phyloP scores from a whole-genome alignment of 1,140 invertebrate species.

The Vanessa atalanta region DNA sequence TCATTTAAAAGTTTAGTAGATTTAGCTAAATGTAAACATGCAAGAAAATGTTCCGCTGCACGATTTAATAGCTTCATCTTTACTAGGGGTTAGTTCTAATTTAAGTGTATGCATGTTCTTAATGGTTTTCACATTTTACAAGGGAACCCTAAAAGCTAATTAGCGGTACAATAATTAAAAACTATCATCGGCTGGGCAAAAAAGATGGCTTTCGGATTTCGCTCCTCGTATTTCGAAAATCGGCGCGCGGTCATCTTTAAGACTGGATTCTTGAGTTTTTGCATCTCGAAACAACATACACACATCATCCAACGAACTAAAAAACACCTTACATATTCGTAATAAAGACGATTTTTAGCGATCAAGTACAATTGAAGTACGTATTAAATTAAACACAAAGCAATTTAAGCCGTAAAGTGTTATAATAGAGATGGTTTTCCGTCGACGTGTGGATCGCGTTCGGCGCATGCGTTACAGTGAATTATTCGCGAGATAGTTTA shows the following conservation, averaged over 20 bases:
- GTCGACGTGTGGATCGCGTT: slow-evolving; percentile 26
- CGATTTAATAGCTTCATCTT: too few relatives aligned
- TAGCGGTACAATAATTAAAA: slow-evolving; percentile 74
- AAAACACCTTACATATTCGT: slow-evolving; percentile 28
- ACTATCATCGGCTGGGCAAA: slow-evolving; percentile 59
- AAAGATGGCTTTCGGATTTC: slow-evolving; percentile 73
- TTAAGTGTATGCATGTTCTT: too few relatives aligned
- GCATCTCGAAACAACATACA: slow-evolving; percentile 41
- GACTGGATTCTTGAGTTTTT: slow-evolving; percentile 47
- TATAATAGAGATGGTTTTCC: slow-evolving; percentile 33
- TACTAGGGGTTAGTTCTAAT: too few relatives aligned
- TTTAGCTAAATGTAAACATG: too few relatives aligned
- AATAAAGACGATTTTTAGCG: slow-evolving; percentile 15
- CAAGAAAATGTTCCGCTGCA: too few relatives aligned
- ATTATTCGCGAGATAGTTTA: slow-evolving; percentile 75
- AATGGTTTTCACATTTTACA: slow-evolving; percentile 13
- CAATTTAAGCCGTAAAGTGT: slow-evolving; percentile 9
- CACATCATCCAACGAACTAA: slow-evolving; percentile 12
- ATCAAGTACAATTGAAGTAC: slow-evolving; percentile 5
- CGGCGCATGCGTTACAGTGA: slow-evolving; percentile 57
- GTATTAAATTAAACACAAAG: neutral
- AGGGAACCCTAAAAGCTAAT: slow-evolving; percentile 67
- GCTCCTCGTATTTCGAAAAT: slow-evolving; percentile 79
- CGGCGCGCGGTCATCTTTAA: slow-evolving; percentile 71
- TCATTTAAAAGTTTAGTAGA: too few relatives aligned